These are phyloP conservation scores for Boleophthalmus pectinirostris DNA, from an alignment of 2,113 vertebrate genomes.

Conservation along the genomic window DNA sequence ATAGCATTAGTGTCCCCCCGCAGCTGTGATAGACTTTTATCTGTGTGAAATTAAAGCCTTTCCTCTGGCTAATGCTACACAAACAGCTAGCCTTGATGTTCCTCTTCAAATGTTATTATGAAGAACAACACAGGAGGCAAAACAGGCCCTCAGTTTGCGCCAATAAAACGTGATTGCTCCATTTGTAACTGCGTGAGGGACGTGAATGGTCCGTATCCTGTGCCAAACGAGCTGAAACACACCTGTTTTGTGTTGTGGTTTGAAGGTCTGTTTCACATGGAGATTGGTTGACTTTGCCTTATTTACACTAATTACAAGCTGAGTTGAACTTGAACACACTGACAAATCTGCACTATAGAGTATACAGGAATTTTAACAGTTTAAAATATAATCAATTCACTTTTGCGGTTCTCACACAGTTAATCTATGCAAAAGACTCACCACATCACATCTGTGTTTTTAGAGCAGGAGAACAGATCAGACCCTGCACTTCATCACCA, in stretches of 20 bases:
- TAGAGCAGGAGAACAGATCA: constrained; percentile 25
- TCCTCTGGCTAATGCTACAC: constrained; percentile 41
- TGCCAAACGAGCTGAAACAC: constrained; percentile 22
- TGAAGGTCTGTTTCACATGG: constrained; percentile 22
- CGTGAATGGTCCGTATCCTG: constrained; percentile 24
- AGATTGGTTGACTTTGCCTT: constrained; percentile 14
- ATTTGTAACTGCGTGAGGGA: constrained; percentile 21
- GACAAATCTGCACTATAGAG: constrained; percentile 4
- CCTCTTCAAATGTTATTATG: constrained; percentile 22
- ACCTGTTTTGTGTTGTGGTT: constrained; percentile 45
- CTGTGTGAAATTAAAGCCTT: constrained; percentile 52
- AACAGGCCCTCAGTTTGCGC: constrained; percentile 23
- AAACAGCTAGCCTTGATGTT: constrained; percentile 40
- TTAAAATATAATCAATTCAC: constrained; percentile 4
- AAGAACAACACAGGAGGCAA: constrained; percentile 17
- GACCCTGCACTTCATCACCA: constrained; percentile 31
- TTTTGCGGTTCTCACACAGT: not conserved
- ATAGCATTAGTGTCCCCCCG: constrained; percentile 13
- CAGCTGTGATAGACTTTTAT: constrained; percentile 30
- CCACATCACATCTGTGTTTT: constrained; percentile 37
- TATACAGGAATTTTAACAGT: not conserved
- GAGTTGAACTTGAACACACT: constrained; percentile 12
- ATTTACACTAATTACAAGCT: constrained; percentile 11
- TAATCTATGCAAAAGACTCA: constrained; percentile 19
- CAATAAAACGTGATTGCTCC: constrained; percentile 18